phyloP scores from a whole-genome alignment of 2,797 vertebrate genomes.

The Leptodactylus fallax region DNA sequence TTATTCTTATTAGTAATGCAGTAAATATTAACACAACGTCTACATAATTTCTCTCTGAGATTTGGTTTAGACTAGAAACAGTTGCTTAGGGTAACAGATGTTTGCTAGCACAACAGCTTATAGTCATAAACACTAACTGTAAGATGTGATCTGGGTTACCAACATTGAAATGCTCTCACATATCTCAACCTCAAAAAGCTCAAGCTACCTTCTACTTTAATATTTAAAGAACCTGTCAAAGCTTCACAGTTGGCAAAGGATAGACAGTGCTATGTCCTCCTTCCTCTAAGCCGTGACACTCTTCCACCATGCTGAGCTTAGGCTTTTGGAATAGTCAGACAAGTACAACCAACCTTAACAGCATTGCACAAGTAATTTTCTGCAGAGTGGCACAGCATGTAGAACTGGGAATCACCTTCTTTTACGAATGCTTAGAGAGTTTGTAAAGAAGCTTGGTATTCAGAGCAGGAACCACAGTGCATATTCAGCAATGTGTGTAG shows the following conservation, averaged over 20 bases:
- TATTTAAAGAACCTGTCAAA: constrained; percentile 17
- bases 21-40: not conserved
- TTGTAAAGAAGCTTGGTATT: constrained; percentile 4
- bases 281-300: not conserved
- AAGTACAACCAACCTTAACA: constrained; percentile 19
- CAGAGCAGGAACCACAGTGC: not conserved
- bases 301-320: not conserved
- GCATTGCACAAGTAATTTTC: constrained; percentile 13
- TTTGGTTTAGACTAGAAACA: not conserved
- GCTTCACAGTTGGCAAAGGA: not conserved
- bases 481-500: not conserved
- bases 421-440: constrained; percentile 18
- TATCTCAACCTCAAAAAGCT: constrained; percentile 1
- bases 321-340: constrained; percentile 2
- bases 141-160: not conserved
- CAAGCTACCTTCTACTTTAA: not conserved
- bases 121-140: not conserved
- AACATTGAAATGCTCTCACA: not conserved
- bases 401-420: constrained; percentile 26
- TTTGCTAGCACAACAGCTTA: constrained; percentile 6
- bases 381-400: not conserved
- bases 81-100: not conserved
- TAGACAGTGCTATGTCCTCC: not conserved
- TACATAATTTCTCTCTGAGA: not conserved
- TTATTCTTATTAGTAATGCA: not conserved